Evolutionary conservation across 2,888 invertebrate species (phyloP), one percentile per base, ranked within the genome.

Genomic region (Holacanthella duospinosa): DNA sequence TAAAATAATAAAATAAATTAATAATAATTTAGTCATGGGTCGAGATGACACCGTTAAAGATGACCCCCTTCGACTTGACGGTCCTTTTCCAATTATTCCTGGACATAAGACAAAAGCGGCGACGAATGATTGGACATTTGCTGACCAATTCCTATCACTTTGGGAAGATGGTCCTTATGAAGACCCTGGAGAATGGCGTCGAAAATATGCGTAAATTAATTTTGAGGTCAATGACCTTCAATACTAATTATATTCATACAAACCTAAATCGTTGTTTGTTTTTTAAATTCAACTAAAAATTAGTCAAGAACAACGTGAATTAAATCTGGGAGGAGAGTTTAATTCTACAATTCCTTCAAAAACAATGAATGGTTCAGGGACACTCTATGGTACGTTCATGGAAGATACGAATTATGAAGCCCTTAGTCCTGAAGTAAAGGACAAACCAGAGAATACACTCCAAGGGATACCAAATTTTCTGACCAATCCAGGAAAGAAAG

Each of bases 401-500:
- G 55, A 55, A 55, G 55, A 26, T 6, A 9, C 6, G n/a, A 21
- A 48, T 4, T 48, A 48, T 21, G 48, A 48, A 21, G 73, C 71
- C n/a, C 69, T 75, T 55, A 73, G 73, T 54, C 73, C 67, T 1
- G 72, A 70, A 55, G 48, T 55, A 1, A 56, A 54, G 43, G 59
- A 60, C 12, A 63, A 44, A 26, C 61, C 64, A n/a, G 56, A 55
- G 9, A 43, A 59, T 29, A 29, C 36, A 26, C 57, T 65, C n/a
- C 28, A 63, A 61, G 65, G 66, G 71, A 61, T 69, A 26, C 68
- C 69, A 0, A 77, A 76, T 68, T 74, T 77, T 19, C 24, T 76
- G 9, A 76, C 77, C 0, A 76, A 72, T 66, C 78, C 78, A 26
- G 77, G 74, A 1, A 80, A 78, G 72, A 76, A 78, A 58, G 82